These are phyloP conservation scores for Catostylus mosaicus DNA, from an alignment of 30 jellyfish, hydroid and myxozoan genomes.

Conservation along the genomic window DNA sequence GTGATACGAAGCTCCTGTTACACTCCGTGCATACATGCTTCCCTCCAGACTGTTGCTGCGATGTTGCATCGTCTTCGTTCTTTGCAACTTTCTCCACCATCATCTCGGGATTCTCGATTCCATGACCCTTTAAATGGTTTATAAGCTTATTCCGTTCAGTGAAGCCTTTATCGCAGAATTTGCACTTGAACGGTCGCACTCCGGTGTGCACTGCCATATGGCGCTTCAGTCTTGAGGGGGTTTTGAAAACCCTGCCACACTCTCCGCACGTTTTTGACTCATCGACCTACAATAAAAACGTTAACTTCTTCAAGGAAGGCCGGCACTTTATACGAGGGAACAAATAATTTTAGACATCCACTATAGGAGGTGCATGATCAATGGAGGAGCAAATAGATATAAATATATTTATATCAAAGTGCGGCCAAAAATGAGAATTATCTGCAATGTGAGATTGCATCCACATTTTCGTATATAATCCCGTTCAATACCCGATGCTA, in stretches of 20 bases:
- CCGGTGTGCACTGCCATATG: slow-evolving; percentile 66
- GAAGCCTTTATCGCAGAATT: slow-evolving; percentile 45
- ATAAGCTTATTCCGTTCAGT: slow-evolving; percentile 29
- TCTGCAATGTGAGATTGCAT: too few relatives aligned
- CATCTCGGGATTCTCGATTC: slow-evolving; percentile 15
- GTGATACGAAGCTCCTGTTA: slow-evolving; percentile 47
- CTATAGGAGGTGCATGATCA: too few relatives aligned
- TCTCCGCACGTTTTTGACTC: slow-evolving; percentile 54
- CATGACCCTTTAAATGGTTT: slow-evolving; percentile 44
- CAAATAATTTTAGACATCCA: too few relatives aligned
- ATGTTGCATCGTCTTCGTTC: slow-evolving; percentile 13
- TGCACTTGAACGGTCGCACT: slow-evolving; percentile 46
- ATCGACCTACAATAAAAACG: too few relatives aligned
- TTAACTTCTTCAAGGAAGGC: too few relatives aligned
- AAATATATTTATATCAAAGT: too few relatives aligned
- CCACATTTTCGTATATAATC: too few relatives aligned
- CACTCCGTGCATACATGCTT: slow-evolving; percentile 47
- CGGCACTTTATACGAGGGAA: too few relatives aligned
- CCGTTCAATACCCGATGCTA: too few relatives aligned
- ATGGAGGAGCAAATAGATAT: too few relatives aligned
- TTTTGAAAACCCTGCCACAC: slow-evolving; percentile 51
- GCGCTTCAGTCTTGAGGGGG: slow-evolving; percentile 57
- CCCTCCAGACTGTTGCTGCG: slow-evolving; percentile 43
- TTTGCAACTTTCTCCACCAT: background rate
- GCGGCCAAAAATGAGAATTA: too few relatives aligned